Evolutionary conservation across 2,113 vertebrate species (phyloP), one percentile per base, ranked within the genome.

Genomic region (Corythoichthys intestinalis): DNA sequence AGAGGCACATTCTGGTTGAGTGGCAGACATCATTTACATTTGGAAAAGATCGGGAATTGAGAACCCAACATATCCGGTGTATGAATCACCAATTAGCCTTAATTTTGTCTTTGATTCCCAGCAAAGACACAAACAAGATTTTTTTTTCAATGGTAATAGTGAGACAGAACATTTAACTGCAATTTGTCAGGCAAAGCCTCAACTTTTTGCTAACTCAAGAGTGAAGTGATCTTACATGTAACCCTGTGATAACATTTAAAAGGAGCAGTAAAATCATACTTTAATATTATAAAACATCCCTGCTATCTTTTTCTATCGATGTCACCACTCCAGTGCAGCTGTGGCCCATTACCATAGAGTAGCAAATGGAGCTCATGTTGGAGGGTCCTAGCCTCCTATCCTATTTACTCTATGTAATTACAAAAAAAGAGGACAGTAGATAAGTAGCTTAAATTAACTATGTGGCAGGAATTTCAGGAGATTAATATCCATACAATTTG

Each of bases 271-370:
- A 59, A 66, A 81, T 72, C 76, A 67, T 69, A 67, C 68, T 68
- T 76, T 68, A 60, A 77, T 70, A 73, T 78, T 44, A 46, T 6
- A 17, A 74, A 70, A 59, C 54, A 34, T 17, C 49, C 57, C 62
- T 38, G 41, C 38, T 46, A 15, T 66, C 60, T 54, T 71, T 74
- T 44, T 56, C 58, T 77, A 73, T 74, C 59, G 53, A 68, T 74
- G 69, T 67, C 82, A 78, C 81, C 86, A 78, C 81, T 90, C 79
- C 67, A 85, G 49, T 81, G 83, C 91, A 92, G 91, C 91, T 92
- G 90, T 77, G 77, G 72, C 81, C 75, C 82, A 91, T 92, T 92
- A 92, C 69, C 71, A 69, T 77, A 75, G 73, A 86, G 82, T 74
- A 81, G 83, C 71, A 49, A 78, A 75, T 81, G 71, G 81, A 79